A percentile compares a stretch with the other conserved stretches of the same genome.
These are phyloP conservation scores for Hedychridium roseum DNA, from an alignment of 2,888 invertebrate species.

Conservation along the genomic window DNA sequence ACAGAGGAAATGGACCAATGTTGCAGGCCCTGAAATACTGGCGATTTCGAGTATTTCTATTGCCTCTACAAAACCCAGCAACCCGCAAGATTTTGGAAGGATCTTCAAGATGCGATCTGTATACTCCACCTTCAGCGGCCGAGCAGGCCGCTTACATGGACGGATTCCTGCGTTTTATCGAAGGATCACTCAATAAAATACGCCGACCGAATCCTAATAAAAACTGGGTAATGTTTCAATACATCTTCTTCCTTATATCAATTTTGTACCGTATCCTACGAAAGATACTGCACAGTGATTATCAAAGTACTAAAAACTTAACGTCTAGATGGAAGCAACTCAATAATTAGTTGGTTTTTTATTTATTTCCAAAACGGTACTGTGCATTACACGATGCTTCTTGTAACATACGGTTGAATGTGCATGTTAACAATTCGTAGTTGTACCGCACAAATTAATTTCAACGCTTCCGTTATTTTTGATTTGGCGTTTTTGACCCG, in stretches of 20 bases:
- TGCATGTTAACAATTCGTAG: slow-evolving; percentile 35
- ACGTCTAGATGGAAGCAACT: too few relatives aligned
- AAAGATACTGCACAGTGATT: too few relatives aligned
- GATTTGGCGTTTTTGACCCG: slow-evolving; percentile 17
- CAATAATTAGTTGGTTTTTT: too few relatives aligned
- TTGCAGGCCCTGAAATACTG: slow-evolving; percentile 84
- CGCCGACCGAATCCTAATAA: slow-evolving; percentile 79
- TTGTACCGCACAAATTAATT: slow-evolving; percentile 27
- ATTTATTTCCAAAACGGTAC: too few relatives aligned
- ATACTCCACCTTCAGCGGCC: slow-evolving; percentile 70
- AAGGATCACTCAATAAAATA: slow-evolving; percentile 88
- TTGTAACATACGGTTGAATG: slow-evolving; percentile 31
- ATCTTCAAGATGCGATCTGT: slow-evolving; percentile 82
- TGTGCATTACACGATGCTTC: too few relatives aligned
- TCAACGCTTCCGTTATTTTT: slow-evolving; percentile 28
- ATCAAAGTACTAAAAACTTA: too few relatives aligned
- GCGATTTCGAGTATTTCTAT: slow-evolving; percentile 88
- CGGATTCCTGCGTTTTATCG: slow-evolving; percentile 83
- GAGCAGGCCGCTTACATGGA: slow-evolving; percentile 71
- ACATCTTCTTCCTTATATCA: too few relatives aligned
- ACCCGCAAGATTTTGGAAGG: slow-evolving; percentile 81
- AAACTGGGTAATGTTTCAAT: slow-evolving; percentile 75
- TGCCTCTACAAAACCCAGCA: slow-evolving; percentile 83
- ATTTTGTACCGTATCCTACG: too few relatives aligned
- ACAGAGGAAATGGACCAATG: slow-evolving; percentile 17